Evolutionary conservation across 2,797 vertebrate species (phyloP).

Genomic region (Scleropages formosus): DNA sequence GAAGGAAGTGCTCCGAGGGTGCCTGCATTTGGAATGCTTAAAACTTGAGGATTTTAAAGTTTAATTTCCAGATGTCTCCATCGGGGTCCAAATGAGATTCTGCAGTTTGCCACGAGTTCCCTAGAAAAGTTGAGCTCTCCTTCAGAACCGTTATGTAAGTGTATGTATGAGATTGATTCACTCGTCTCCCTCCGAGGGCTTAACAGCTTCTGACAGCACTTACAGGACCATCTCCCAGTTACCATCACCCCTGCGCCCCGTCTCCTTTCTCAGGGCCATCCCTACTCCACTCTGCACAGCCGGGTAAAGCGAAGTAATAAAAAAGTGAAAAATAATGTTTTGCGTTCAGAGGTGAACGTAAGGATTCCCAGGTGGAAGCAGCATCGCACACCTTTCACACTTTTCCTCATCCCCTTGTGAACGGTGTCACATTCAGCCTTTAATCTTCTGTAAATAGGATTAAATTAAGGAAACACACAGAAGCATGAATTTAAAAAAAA

Average conservation of each 20-base stretch:
- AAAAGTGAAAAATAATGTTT: background rate
- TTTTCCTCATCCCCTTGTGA: background rate
- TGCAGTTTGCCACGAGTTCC: conserved; percentile 30
- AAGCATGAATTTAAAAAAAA: background rate
- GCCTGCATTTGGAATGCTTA: conserved; percentile 45
- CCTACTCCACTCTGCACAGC: too few relatives aligned
- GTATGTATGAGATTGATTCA: conserved; percentile 15
- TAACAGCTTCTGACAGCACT: conserved; percentile 6
- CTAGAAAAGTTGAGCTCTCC: conserved; percentile 6
- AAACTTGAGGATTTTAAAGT: conserved; percentile 52
- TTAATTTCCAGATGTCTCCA: conserved; percentile 51
- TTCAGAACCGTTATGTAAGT: background rate
- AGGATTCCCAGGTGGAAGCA: background rate
- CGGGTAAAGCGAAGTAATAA: background rate
- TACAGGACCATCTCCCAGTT: too few relatives aligned
- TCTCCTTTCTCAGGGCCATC: too few relatives aligned
- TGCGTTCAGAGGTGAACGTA: background rate
- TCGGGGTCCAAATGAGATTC: conserved; percentile 41
- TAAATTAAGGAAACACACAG: background rate
- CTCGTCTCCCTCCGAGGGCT: background rate
- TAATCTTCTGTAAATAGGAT: background rate
- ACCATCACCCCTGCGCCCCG: too few relatives aligned
- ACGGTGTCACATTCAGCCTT: background rate
- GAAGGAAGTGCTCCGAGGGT: conserved; percentile 37
- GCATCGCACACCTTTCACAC: background rate